Evolutionary conservation across 2,888 invertebrate species (phyloP), one percentile per base, ranked within the genome.

Genomic region (Yponomeuta sedellus): DNA sequence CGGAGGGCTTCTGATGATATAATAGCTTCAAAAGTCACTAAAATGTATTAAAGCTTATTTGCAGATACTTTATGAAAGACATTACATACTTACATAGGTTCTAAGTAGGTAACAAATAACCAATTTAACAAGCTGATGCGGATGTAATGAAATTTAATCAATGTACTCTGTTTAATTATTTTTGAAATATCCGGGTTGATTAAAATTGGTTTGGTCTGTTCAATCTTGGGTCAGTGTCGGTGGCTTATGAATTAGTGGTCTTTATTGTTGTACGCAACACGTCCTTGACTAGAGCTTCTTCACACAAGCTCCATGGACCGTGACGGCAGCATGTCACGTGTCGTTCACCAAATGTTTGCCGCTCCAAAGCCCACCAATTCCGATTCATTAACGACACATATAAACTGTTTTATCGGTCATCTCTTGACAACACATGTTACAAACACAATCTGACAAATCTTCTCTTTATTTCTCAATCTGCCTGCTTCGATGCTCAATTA

Each of bases 221-320:
- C 59, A 20, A 11, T 59, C 59, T 19, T 59, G 20, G 22, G 22
- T 11, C 59, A 20, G 59, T 22, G 2, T 59, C 25, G 12, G 34
- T 34, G 34, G 62, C n/a, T 16, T 61, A n/a, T 63, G 63, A 40
- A 44, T 63, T 52, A 22, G 63, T 44, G 57, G 63, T 61, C 52
- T 67, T 64, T 61, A 61, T 19, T 61, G 25, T 25, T 63, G 59
- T 58, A 19, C 10, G 40, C 71, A 66, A 69, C 68, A 67, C 75
- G 83, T 78, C 85, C 83, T 83, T 84, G 84, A 75, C 65, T 69
- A 69, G 72, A 78, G 72, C 80, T 78, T 85, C 84, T 85, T 84
- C 74, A 80, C 77, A 82, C 74, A 77, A 77, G 73, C 71, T 73
- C 76, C 76, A 70, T 79, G 74, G 77, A 81, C 80, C 85, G 84